These are phyloP conservation scores for Serinus canaria DNA, from an alignment of 2,113 vertebrate species.

Conservation along the genomic window DNA sequence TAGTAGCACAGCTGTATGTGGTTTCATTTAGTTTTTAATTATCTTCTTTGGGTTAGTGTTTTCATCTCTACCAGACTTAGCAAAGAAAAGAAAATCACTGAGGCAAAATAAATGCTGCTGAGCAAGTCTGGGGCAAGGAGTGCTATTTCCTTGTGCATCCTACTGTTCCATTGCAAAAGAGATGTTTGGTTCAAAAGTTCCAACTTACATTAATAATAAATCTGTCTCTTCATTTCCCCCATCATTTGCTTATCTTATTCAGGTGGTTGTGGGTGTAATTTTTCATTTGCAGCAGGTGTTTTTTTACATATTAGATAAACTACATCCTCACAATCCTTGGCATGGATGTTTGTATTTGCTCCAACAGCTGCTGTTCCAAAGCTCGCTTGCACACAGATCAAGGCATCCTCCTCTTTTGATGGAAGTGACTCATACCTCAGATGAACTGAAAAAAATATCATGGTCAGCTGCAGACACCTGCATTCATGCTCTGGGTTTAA, in stretches of 20 bases:
- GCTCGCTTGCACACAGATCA: slow-evolving; percentile 16
- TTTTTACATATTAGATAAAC: slow-evolving; percentile 69
- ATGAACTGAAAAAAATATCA: slow-evolving; percentile 48
- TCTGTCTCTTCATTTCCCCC: slow-evolving; percentile 29
- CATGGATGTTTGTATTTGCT: slow-evolving; percentile 62
- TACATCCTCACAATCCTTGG: slow-evolving; percentile 49
- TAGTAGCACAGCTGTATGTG: slow-evolving; percentile 63
- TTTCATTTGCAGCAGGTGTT: slow-evolving; percentile 66
- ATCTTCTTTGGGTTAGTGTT: slow-evolving; percentile 54
- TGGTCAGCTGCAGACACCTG: slow-evolving; percentile 64
- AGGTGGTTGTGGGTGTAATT: slow-evolving; percentile 69
- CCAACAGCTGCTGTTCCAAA: slow-evolving; percentile 53
- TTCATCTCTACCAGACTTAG: slow-evolving; percentile 50
- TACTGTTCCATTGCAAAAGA: slow-evolving; percentile 39
- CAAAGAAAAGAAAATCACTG: slow-evolving; percentile 33
- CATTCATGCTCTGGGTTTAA: neutral
- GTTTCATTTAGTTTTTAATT: slow-evolving; percentile 66
- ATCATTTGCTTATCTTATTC: slow-evolving; percentile 62
- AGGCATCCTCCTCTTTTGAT: slow-evolving; percentile 43
- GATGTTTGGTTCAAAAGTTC: slow-evolving; percentile 61
- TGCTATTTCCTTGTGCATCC: neutral
- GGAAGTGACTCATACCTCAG: slow-evolving; percentile 50
- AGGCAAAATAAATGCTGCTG: slow-evolving; percentile 8
- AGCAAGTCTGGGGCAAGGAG: neutral
- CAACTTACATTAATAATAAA: slow-evolving; percentile 53